A percentile compares a stretch with the other conserved stretches of the same genome.
These are phyloP conservation scores for Phrynosoma platyrhinos DNA, from an alignment of 2,113 vertebrate genomes.

Conservation along the genomic window DNA sequence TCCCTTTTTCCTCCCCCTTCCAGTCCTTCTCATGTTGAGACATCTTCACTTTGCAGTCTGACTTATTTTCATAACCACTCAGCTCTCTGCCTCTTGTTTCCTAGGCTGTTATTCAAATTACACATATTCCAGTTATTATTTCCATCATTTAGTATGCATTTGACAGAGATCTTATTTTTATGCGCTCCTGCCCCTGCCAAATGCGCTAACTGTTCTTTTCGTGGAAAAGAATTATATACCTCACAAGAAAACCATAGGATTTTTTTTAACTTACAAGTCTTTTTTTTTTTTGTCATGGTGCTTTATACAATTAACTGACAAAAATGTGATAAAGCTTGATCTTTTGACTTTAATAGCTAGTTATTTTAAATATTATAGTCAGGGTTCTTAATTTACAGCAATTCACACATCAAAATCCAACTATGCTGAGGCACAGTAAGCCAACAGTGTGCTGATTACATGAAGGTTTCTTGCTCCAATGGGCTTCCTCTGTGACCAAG, in stretches of 20 bases:
- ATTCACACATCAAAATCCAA: background rate
- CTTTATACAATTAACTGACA: constrained; percentile 70
- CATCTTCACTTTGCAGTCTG: constrained; percentile 37
- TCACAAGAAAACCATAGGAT: constrained; percentile 55
- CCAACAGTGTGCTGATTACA: background rate
- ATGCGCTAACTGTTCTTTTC: constrained; percentile 68
- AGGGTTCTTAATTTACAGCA: constrained; percentile 26
- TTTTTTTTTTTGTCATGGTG: constrained; percentile 40
- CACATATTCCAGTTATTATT: constrained; percentile 72
- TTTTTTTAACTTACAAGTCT: background rate
- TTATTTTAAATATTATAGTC: constrained; percentile 59
- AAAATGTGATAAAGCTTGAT: constrained; percentile 61
- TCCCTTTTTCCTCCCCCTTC: background rate
- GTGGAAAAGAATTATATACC: constrained; percentile 69
- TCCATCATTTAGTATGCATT: constrained; percentile 77
- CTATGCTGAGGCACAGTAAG: background rate
- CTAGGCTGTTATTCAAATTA: constrained; percentile 72
- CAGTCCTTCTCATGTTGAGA: constrained; percentile 34
- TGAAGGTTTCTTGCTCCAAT: background rate
- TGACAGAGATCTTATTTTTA: constrained; percentile 76
- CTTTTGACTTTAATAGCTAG: constrained; percentile 66
- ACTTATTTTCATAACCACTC: constrained; percentile 49
- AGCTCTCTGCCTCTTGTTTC: constrained; percentile 57
- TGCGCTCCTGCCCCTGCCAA: constrained; percentile 70
- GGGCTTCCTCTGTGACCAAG: background rate